phyloP scores from a whole-genome alignment of 2,888 invertebrate species.

The Cerastoderma edule region DNA sequence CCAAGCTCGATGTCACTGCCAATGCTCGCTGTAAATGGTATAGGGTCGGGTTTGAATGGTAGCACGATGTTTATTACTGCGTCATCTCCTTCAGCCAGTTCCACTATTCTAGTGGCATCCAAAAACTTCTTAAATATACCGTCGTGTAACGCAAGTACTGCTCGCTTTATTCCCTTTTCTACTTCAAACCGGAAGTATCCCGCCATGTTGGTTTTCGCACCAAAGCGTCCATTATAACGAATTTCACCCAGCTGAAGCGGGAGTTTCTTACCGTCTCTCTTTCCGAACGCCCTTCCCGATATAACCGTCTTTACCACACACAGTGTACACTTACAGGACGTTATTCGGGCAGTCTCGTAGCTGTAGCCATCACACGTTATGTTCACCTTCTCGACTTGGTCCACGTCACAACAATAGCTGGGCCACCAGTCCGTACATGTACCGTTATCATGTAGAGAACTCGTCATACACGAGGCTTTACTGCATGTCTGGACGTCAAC shows the following conservation, averaged over 20 bases:
- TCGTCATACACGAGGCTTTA: constrained; percentile 16
- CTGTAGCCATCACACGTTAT: constrained; percentile 29
- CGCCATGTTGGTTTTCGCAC: constrained; percentile 30
- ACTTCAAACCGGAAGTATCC: constrained; percentile 46
- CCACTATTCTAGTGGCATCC: constrained; percentile 34
- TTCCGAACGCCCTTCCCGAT: constrained; percentile 32
- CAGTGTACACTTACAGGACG: constrained; percentile 30
- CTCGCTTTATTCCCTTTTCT: constrained; percentile 14
- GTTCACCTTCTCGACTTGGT: constrained; percentile 10
- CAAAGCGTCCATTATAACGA: constrained; percentile 15
- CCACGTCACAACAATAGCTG: constrained; percentile 29
- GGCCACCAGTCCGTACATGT: constrained; percentile 40
- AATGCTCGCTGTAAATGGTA: constrained; percentile 22
- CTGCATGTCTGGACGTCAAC: constrained; percentile 27
- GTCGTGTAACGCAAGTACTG: constrained; percentile 32
- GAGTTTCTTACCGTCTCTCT: constrained; percentile 24
- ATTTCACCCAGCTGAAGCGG: constrained; percentile 39
- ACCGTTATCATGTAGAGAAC: constrained; percentile 20
- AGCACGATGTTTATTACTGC: constrained; percentile 8
- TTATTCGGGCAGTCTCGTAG: constrained; percentile 31
- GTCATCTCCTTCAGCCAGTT: constrained; percentile 22
- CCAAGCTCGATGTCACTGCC: constrained; percentile 22
- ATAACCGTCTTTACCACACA: constrained; percentile 22
- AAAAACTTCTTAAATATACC: constrained; percentile 35
- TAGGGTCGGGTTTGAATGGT: constrained; percentile 29